Conservation (phyloP, 2,113 vertebrate species). For the Buteo buteo region DNA sequence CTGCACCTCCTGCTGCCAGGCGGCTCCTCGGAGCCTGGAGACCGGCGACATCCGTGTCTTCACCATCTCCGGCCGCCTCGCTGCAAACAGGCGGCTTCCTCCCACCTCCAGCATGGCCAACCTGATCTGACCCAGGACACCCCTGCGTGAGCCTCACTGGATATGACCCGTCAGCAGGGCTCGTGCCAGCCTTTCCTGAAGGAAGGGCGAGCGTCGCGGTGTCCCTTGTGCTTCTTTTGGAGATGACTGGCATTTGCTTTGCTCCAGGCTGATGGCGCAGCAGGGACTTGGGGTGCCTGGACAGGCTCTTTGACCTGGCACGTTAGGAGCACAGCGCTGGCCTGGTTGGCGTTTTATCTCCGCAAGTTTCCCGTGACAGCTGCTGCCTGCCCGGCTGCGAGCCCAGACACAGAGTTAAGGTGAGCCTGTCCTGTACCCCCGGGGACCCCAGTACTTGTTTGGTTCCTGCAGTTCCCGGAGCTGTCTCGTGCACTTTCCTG, state of each 20-base stretch:
- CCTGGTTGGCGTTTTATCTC: not conserved
- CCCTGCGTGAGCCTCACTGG: not conserved
- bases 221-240: not conserved
- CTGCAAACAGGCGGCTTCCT: conserved; percentile 75
- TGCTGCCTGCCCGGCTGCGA: not conserved
- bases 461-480: not conserved
- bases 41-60: conserved; percentile 74
- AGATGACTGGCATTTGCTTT: not conserved
- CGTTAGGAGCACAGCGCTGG: accelerated
- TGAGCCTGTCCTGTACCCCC: not conserved
- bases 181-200: not conserved
- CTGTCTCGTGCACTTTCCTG: accelerated
- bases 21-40: not conserved
- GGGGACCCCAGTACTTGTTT: not conserved
- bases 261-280: not conserved
- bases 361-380: not conserved
- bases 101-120: conserved; percentile 92
- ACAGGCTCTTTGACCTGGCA: not conserved
- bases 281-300: not conserved
- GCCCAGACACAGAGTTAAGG: not conserved
- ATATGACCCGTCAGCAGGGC: not conserved
- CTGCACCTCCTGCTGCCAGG: conserved; percentile 52
- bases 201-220: accelerated
- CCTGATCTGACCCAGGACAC: conserved; percentile 78
- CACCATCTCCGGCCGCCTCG: conserved; percentile 86